Evolutionary conservation across 1,140 invertebrate genomes (phyloP), one percentile per base, ranked within the genome.

Genomic region (Atopsyche davidsoni): DNA sequence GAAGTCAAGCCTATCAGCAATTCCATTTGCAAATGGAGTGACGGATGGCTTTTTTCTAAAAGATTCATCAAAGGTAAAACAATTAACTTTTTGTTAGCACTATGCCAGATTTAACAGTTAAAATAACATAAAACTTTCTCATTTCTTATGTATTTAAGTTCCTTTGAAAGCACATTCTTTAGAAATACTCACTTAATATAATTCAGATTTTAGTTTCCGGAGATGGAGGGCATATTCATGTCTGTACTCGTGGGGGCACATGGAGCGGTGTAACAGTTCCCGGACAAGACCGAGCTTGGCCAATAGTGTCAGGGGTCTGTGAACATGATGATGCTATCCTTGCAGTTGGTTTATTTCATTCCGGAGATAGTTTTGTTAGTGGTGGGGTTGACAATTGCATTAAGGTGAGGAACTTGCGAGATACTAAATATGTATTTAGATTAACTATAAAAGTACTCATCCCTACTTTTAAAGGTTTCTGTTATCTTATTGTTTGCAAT

Each of bases 241-340:
- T 73, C 4, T 73, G 66, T 64, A 46, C 52, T 2, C 62, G 55
- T 16, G 38, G 41, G 40, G n/a, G 51, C 34, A 50, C 55, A 60
- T 61, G 61, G 64, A 58, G 61, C 55, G 9, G 67, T 62, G 66
- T 62, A 62, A 31, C 48, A 55, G 35, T 39, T 21, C 16, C 46
- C 11, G 46, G 41, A 3, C 34, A 39, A n/a, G 25, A 44, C 7
- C 23, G 41, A 13, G 35, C 22, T n/a, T 72, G 71, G 71, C 28
- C 32, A 9, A 55, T 64, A 23, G 64, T 66, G 4, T 32, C 62
- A 2, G 62, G 61, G 21, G 64, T 62, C 1, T 56, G 64, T 11
- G 69, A 72, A 57, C 71, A 73, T 62, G 69, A 72, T 62, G 62
- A 67, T 48, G 57, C 60, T 32, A 60, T 62, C 2, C 21, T 70